Base-by-base conservation (phyloP, 2,797 vertebrate genomes). In the Acestrorhynchus altus region DNA sequence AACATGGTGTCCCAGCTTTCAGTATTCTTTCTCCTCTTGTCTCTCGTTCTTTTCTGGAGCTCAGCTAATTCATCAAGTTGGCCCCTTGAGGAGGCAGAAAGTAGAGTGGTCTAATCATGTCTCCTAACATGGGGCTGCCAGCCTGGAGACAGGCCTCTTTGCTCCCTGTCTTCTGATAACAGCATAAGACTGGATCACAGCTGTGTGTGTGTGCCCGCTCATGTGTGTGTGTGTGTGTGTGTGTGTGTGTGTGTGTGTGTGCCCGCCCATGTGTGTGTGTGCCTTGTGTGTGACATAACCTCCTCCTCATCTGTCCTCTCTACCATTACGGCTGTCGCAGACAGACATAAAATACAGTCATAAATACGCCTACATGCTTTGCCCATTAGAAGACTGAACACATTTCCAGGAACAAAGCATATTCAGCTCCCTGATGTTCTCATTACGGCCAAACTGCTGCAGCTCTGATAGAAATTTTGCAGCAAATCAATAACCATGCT, bases 51-150 rank as follows among this genome's bases (percentile, higher is more conserved):
- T 24, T 67, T 66, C 22, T n/a, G 68, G 61, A 72, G 84, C 82
- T 86, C 80, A 8, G 80, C 84, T 81, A 87, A 89, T 93, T 89
- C 86, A 91, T 92, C 85, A 83, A 86, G 86, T 86, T 86, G 76
- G 81, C 85, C 88, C 87, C 87, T 82, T 52, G 86, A 90, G 91
- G 83, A 90, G 85, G 82, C 83, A 83, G 89, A 90, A 92, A 92
- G 85, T 90, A 82, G 90, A 90, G 86, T 88, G 83, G 90, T 93
- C 92, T 93, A 91, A 92, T 93, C 91, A 90, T 90, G 89, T 90
- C 90, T 90, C 89, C 83, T 81, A 85, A 90, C 86, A 90, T 80
- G 86, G 85, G 83, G 68, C 77, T 83, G 87, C 86, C 88, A 88
- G 91, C 87, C 91, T 89, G 89, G 83, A 81, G 81, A 88, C 77